Conservation (phyloP, 2,113 vertebrate species). For the Oryzias curvinotus region DNA sequence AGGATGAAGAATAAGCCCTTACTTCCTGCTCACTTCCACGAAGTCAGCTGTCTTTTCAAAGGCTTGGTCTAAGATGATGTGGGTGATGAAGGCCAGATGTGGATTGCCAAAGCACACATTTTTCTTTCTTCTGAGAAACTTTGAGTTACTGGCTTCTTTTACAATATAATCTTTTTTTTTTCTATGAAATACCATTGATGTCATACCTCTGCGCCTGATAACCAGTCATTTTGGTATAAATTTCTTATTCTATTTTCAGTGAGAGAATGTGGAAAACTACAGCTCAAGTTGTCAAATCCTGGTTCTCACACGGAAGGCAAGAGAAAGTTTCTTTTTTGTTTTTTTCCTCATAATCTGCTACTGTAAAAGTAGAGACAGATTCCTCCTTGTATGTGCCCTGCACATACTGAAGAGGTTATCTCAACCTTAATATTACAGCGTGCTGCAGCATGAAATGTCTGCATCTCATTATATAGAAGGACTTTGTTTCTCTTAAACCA, state of each 20-base stretch:
- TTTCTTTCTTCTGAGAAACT: conserved; percentile 32
- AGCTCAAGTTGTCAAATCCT: not conserved
- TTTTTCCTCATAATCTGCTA: conserved; percentile 11
- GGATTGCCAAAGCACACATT: conserved; percentile 32
- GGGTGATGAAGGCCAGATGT: conserved; percentile 73
- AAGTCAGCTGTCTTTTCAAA: conserved; percentile 68
- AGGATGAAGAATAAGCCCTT: conserved; percentile 58
- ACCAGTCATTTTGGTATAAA: not conserved
- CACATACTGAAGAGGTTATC: conserved; percentile 13
- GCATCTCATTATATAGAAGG: conserved; percentile 23
- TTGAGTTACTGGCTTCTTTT: conserved; percentile 37
- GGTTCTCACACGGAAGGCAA: conserved; percentile 12
- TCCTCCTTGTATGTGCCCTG: conserved; percentile 19
- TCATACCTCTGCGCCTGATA: not conserved
- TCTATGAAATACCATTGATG: conserved; percentile 8
- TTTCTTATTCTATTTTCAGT: not conserved
- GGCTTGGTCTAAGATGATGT: conserved; percentile 49
- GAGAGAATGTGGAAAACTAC: not conserved
- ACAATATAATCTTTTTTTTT: conserved; percentile 17
- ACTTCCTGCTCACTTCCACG: conserved; percentile 67
- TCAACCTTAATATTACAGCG: not conserved
- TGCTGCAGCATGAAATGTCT: conserved; percentile 7
- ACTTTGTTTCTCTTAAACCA: conserved; percentile 28
- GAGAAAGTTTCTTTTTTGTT: not conserved
- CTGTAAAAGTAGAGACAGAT: conserved; percentile 22